Evolutionary conservation across 2,113 vertebrate species (phyloP), one percentile per base, ranked within the genome.

Genomic region (Regulus satrapa): DNA sequence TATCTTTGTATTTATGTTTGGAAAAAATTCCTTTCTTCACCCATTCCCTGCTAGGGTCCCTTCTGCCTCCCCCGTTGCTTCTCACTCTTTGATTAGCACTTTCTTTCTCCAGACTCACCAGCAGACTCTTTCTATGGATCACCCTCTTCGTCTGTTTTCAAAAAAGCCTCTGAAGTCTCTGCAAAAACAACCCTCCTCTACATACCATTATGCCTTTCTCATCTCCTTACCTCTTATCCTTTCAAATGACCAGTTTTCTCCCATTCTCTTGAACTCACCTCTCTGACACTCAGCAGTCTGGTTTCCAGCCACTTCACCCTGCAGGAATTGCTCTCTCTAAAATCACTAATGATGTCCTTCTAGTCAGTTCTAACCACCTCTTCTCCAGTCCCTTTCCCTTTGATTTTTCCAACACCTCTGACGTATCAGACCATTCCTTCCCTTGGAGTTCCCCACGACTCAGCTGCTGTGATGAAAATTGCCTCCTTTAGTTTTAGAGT

Each of bases 231-330:
- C 72, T 80, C 94, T 96, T 92, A 95, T 97, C 85, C 90, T 96
- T 96, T 96, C 94, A 95, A 94, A 92, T 96, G 74, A 93, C 92
- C 85, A 92, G 95, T 97, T 95, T 92, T 87, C 89, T 95, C 88
- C 83, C 80, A 95, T 95, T 96, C 96, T 94, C 93, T 96, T 92
- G 94, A 96, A 92, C 95, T 97, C 91, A 94, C 88, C 95, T 95
- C 92, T 95, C 94, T 95, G 89, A 95, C 77, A 92, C 90, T 96
- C 95, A 84, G 85, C 95, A 86, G 87, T 92, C 92, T 96, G 89
- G 88, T 97, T 97, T 97, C 94, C 89, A 97, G 71, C 87, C 92
- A 96, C 97, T 97, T 97, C 96, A 97, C 88, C 75, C 89, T 59
- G 48, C 63, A 92, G 85, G 95, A 96, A 85, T 89, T 97, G 91